phyloP scores from a whole-genome alignment of 2,888 invertebrate genomes.

The Eupithecia dodoneata region DNA sequence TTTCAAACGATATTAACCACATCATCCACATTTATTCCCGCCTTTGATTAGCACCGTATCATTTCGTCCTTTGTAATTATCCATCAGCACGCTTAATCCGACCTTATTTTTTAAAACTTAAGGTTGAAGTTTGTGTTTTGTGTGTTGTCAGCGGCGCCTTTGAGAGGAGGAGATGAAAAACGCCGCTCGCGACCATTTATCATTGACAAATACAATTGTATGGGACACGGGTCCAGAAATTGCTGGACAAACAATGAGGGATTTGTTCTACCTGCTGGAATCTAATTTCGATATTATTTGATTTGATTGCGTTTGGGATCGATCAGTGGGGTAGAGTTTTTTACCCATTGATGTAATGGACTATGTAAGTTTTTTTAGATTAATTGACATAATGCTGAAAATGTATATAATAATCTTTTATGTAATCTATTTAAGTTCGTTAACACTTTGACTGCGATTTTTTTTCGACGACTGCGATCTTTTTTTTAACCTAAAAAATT shows the following conservation, averaged over 20 bases:
- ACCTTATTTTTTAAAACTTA: slow-evolving; percentile 45
- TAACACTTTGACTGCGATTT: no score
- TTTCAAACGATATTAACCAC: slow-evolving; percentile 82
- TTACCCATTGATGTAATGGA: not conserved
- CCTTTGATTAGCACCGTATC: slow-evolving; percentile 83
- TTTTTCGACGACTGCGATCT: no score
- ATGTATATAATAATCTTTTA: no score
- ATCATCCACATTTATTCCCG: slow-evolving; percentile 82
- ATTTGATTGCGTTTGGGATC: slow-evolving; percentile 31
- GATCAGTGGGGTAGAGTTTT: slow-evolving; percentile 8
- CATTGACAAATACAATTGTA: slow-evolving; percentile 84
- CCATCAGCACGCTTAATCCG: slow-evolving; percentile 50
- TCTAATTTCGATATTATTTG: slow-evolving; percentile 36
- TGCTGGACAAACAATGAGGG: slow-evolving; percentile 78
- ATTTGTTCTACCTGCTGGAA: slow-evolving; percentile 48
- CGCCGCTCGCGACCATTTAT: slow-evolving; percentile 81
- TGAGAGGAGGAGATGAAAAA: slow-evolving; percentile 80
- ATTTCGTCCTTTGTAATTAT: slow-evolving; percentile 83
- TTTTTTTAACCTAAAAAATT: no score
- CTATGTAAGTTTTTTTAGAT: no score
- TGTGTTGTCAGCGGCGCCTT: slow-evolving; percentile 69
- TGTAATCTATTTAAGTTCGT: no score
- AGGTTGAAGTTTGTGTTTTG: slow-evolving; percentile 52
- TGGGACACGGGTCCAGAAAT: slow-evolving; percentile 78
- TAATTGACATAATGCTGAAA: no score